Evolutionary conservation across 2,797 vertebrate species (phyloP).

Genomic region (Rhinichthys osculus): DNA sequence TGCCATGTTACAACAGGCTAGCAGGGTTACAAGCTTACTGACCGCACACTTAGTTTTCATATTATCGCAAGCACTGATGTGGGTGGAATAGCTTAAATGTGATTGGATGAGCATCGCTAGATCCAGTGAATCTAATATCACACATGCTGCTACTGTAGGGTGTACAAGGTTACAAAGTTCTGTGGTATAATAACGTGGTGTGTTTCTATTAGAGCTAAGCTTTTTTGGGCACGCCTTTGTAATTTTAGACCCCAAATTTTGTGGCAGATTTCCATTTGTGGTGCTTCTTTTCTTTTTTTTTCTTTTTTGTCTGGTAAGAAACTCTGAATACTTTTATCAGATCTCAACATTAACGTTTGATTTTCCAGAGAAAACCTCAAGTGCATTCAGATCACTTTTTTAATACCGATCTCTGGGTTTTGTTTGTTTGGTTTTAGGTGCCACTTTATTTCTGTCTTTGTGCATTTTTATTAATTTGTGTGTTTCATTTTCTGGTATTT

Average conservation of each 20-base stretch:
- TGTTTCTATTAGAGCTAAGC: slow-evolving; percentile 54
- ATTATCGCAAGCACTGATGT: slow-evolving; percentile 63
- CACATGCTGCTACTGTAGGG: slow-evolving; percentile 64
- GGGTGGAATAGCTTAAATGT: slow-evolving; percentile 54
- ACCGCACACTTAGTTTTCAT: slow-evolving; percentile 50
- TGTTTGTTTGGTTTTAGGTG: slow-evolving; percentile 68
- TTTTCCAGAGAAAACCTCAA: slow-evolving; percentile 67
- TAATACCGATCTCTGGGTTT: slow-evolving; percentile 53
- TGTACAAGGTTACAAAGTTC: slow-evolving; percentile 55
- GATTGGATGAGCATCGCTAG: slow-evolving; percentile 66
- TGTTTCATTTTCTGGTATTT: slow-evolving; percentile 57
- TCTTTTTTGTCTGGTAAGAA: background rate
- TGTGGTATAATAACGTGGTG: slow-evolving; percentile 49
- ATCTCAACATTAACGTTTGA: slow-evolving; percentile 44
- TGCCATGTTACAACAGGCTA: slow-evolving; percentile 55
- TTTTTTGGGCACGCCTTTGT: slow-evolving; percentile 53
- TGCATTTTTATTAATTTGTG: slow-evolving; percentile 43
- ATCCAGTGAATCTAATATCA: slow-evolving; percentile 63
- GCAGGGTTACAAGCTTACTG: slow-evolving; percentile 61
- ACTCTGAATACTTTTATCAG: slow-evolving; percentile 21
- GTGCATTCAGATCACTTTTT: slow-evolving; percentile 68
- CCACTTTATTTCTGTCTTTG: slow-evolving; percentile 63
- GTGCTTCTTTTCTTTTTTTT: background rate
- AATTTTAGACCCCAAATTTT: slow-evolving; percentile 24
- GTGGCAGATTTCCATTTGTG: background rate